Evolutionary conservation across 2,113 vertebrate species (phyloP).

Genomic region (Hydropotes inermis): DNA sequence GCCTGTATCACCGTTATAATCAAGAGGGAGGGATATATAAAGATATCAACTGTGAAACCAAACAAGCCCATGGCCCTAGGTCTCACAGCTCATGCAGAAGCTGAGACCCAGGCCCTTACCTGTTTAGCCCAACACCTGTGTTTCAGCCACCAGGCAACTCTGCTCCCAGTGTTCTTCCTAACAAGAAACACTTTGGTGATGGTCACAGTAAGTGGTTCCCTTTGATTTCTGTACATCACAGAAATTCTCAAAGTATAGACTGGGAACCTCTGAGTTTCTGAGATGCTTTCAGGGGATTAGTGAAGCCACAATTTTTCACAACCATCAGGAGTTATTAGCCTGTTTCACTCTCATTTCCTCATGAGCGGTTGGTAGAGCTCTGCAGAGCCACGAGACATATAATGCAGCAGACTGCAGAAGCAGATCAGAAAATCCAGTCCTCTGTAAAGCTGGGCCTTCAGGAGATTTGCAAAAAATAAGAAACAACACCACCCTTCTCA

Average conservation of each 20-base stretch:
- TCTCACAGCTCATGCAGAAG: not conserved
- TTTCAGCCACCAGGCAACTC: not conserved
- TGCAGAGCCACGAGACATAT: not conserved
- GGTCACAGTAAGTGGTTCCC: not conserved
- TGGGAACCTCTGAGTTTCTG: not conserved
- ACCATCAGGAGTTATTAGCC: not conserved
- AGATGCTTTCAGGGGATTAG: not conserved
- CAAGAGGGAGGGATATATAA: not conserved
- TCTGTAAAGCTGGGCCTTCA: not conserved
- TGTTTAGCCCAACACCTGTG: not conserved
- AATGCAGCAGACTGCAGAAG: not conserved
- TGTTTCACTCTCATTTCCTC: not conserved
- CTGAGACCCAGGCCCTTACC: not conserved
- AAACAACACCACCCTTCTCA: not conserved
- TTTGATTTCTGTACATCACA: not conserved
- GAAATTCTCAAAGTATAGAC: not conserved
- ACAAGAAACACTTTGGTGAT: not conserved
- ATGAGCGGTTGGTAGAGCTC: not conserved
- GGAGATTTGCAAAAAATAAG: not conserved
- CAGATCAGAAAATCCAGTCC: not conserved
- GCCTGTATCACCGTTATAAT: not conserved
- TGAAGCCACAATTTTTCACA: not conserved
- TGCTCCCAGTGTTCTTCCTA: accelerated
- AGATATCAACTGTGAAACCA: not conserved
- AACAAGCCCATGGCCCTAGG: not conserved